phyloP scores from a whole-genome alignment of 2,113 vertebrate species.

The Lonchura striata region DNA sequence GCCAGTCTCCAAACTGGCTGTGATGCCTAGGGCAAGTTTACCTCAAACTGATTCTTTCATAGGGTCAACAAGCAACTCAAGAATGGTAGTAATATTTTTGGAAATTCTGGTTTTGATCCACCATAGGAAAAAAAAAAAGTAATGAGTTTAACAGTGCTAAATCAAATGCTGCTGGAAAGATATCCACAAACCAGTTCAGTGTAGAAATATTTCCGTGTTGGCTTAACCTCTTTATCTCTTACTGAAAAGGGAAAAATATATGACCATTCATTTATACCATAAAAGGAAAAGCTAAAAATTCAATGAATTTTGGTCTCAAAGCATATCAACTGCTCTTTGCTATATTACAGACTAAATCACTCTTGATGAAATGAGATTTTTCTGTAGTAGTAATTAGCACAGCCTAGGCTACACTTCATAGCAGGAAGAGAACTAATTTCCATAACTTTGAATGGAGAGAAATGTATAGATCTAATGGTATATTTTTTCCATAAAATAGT shows the following conservation, averaged over 20 bases:
- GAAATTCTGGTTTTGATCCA: constrained; percentile 65
- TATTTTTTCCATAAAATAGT: neutral
- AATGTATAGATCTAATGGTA: neutral
- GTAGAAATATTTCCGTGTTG: constrained; percentile 76
- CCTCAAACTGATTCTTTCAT: constrained; percentile 48
- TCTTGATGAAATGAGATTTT: neutral
- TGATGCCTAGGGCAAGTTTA: constrained; percentile 40
- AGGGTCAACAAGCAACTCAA: constrained; percentile 60
- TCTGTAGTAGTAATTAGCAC: neutral
- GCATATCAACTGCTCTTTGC: neutral
- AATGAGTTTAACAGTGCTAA: constrained; percentile 76
- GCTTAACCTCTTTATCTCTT: constrained; percentile 62
- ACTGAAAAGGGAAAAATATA: constrained; percentile 73
- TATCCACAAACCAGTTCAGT: constrained; percentile 68
- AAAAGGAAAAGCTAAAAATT: constrained; percentile 65
- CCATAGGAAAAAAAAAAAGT: constrained; percentile 37
- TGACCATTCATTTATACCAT: constrained; percentile 58
- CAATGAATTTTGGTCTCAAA: constrained; percentile 8
- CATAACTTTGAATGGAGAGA: neutral
- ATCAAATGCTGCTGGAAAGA: constrained; percentile 69
- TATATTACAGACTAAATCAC: neutral
- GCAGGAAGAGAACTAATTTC: neutral
- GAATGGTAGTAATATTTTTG: constrained; percentile 64
- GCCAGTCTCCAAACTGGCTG: constrained; percentile 43
- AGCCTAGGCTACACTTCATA: neutral